Evolutionary conservation across 2,888 invertebrate species (phyloP), one percentile per base, ranked within the genome.

Genomic region (Polyommatus iphigenia): DNA sequence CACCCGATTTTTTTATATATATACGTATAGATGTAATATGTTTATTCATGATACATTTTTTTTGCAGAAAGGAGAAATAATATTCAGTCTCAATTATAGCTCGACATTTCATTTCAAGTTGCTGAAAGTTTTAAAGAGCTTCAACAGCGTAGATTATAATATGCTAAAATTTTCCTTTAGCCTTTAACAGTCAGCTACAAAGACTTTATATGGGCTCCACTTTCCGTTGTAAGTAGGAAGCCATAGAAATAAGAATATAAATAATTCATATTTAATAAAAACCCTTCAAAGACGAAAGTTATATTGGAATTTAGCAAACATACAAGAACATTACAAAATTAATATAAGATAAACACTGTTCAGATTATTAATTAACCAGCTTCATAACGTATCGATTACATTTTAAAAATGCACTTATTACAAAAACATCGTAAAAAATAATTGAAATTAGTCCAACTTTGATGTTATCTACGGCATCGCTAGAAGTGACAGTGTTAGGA

Each of bases 381-480:
- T 59, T n/a, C 7, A 57, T 57, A 59, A 59, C 59, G 59, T 59
- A 59, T 59, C 59, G 20, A 20, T 59, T 59, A 59, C 59, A 59
- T n/a, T 20, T 20, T 8, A 59, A 59, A 59, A 59, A 59, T 0
- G 1, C 24, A 13, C 13, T 15, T 6, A 67, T 29, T 29, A 15
- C 15, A 29, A 67, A 29, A 67, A 67, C 29, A 67, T 29, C 67
- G 29, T 29, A 29, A 32, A 67, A 67, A 67, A 2, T 29, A 46
- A 73, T 50, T 46, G 15, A 73, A 73, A 75, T 75, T 54, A 50
- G 75, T 75, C 67, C 75, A 54, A 75, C 75, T 73, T 46, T 50
- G 54, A 75, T 75, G 54, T 50, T 75, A 54, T 75, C 29, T 29
- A 29, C 4, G 20, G 24, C 75, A 75, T 20, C 73, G 54, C 24